Evolutionary conservation across 1,140 invertebrate species (phyloP), one percentile per base, ranked within the genome.

Genomic region (Rhopalosiphum padi): DNA sequence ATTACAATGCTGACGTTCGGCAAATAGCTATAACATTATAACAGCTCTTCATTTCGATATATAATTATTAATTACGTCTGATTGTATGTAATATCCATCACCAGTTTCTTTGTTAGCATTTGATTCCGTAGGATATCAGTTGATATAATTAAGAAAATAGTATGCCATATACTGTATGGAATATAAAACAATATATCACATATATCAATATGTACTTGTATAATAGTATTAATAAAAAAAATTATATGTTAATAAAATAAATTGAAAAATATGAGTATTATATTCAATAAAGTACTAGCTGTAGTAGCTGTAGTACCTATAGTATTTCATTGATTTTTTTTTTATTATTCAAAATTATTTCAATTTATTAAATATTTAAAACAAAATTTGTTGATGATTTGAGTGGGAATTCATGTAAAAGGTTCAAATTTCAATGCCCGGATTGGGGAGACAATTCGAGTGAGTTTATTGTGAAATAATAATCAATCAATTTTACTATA

Each of bases 41-140:
- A 89, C n/a, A 37, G 46, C n/a, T 89, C 53, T 37, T 23, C n/a
- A 48, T 89, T 89, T 89, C 46, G n/a, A 89, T 53, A 89, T 53
- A 89, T 89, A 18, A 53, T 89, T 53, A 48, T 87, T 88, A 22
- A 37, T 89, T 53, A 35, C 48, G 35, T 21, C 5, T 21, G 46
- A 22, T 51, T n/a, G 46, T 48, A 48, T 48, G 37, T 37, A 37
- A 53, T 53, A 89, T 35, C 21, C 9, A 41, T 41, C 41, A 37
- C n/a, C 21, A 37, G 86, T 35, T 88, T 35, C 46, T 48, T 87
- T 48, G 15, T 30, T n/a, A 87, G 18, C 6, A 7, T 87, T 23
- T 18, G 30, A 77, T 46, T 18, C 85, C 4, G 21, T 46, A 21
- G 85, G 37, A 9, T n/a, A 3, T n/a, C 15, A 43, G 85, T 87